These are phyloP conservation scores for Amphipyra berbera DNA, from an alignment of 2,888 invertebrate genomes.

Conservation along the genomic window DNA sequence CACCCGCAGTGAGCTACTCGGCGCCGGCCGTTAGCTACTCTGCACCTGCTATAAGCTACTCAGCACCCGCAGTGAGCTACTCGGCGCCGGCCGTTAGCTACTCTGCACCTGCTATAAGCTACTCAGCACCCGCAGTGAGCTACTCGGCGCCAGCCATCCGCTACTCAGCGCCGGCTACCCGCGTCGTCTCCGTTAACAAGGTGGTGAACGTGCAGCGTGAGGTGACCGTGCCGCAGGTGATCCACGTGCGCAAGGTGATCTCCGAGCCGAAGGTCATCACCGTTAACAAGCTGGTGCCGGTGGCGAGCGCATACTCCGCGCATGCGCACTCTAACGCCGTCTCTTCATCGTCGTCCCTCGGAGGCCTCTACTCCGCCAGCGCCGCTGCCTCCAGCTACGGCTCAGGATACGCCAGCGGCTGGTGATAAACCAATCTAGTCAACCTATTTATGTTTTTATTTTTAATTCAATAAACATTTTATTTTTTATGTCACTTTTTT, in stretches of 20 bases:
- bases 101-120: constrained; percentile 9
- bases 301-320: neutral
- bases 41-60: neutral
- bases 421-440: constrained; percentile 14
- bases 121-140: neutral
- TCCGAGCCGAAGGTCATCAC: constrained; percentile 44
- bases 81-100: constrained; percentile 12
- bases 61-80: constrained; percentile 6
- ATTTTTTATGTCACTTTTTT: neutral
- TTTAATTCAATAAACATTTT: constrained; percentile 17
- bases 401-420: constrained; percentile 29
- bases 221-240: constrained; percentile 46
- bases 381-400: constrained; percentile 16
- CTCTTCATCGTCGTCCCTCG: neutral
- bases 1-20: too few relatives aligned
- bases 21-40: constrained; percentile 30
- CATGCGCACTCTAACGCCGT: neutral
- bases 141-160: constrained; percentile 10
- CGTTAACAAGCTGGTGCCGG: constrained; percentile 46
- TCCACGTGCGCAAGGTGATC: constrained; percentile 46
- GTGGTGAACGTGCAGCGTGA: constrained; percentile 52
- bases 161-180: constrained; percentile 17
- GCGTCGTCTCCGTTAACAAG: constrained; percentile 35
- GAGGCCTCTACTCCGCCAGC: constrained; percentile 12
- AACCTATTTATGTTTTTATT: neutral